Base-by-base conservation (phyloP, 2,888 invertebrate genomes). In the Muschampia plurimacula region DNA sequence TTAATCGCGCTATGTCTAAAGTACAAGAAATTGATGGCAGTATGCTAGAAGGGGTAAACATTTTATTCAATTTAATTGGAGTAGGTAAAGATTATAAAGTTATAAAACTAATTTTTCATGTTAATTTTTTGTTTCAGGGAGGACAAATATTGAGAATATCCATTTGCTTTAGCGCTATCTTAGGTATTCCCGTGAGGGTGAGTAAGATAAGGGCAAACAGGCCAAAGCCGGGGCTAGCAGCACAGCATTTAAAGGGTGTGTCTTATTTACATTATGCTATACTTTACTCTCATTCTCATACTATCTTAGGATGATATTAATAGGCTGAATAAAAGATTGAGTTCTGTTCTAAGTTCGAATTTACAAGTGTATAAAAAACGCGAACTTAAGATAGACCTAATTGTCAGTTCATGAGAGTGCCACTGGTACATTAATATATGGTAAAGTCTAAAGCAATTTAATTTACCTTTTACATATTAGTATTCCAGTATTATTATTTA, bases 91-190 rank as follows among this genome's bases (percentile, higher is more conserved):
- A 1, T 5, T 15, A 52, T 22, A 22, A 22, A 22, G 7, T 2
- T 52, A 7, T 52, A 6, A 15, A 13, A 13, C 15, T 2, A 15
- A 6, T 52, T 3, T 52, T n/a, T n/a, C n/a, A n/a, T 15, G 3
- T n/a, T 15, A 52, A 52, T 15, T 36, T 57, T 41, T 28, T 22
- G 39, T 86, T 92, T 75, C 78, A 98, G 98, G 99, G 99, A 73
- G 99, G 99, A 0, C 99, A 99, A 94, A 97, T 98, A 75, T 92
- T 99, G 39, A 95, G 99, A 73, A 96, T 97, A 84, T 96, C 98
- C 0, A 90, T 98, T 36, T 96, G 97, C 9, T 88, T 98, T 39
- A 98, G 98, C 85, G 97, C 97, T 74, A 93, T 99, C 66, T 92
- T 97, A 69, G 92, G 95, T 55, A 95, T 96, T 69, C 97, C 98